Evolutionary conservation across 2,888 invertebrate genomes (phyloP).

Genomic region (Pristionchus arcanus): DNA sequence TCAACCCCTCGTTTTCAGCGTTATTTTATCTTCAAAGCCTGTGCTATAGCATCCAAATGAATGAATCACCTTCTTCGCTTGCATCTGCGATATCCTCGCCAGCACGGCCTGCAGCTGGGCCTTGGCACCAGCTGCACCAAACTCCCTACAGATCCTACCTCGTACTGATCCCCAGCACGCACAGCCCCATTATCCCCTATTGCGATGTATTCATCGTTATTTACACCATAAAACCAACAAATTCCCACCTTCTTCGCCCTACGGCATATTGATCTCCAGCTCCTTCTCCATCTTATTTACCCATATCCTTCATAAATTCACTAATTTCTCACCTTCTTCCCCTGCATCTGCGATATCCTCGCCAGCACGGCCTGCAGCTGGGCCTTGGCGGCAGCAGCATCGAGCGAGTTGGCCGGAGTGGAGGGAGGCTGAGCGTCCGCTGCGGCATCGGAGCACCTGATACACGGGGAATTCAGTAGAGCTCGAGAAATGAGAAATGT

Average conservation of each 20-base stretch:
- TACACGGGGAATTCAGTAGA: too few species aligned
- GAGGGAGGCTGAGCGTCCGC: neutral
- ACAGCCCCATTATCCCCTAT: too few species aligned
- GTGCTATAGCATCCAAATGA: too few species aligned
- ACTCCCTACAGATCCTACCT: too few species aligned
- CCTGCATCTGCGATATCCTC: constrained; percentile 13
- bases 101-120: constrained; percentile 6
- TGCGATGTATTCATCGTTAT: too few species aligned
- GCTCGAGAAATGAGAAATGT: too few species aligned
- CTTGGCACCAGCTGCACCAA: neutral
- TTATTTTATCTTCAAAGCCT: neutral
- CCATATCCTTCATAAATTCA: neutral
- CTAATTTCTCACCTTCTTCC: neutral
- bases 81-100: constrained; percentile 20
- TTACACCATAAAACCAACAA: too few species aligned
- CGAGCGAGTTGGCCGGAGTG: neutral
- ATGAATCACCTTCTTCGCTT: constrained; percentile 35
- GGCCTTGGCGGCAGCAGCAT: neutral
- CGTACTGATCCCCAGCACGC: too few species aligned
- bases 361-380: constrained; percentile 17
- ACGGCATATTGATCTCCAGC: too few species aligned
- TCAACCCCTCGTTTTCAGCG: neutral
- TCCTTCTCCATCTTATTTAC: too few species aligned
- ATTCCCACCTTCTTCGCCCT: too few species aligned
- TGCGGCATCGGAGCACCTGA: constrained; percentile 16